Evolutionary conservation across 2,113 vertebrate genomes (phyloP), one percentile per base, ranked within the genome.

Genomic region (Synodontis membranacea): DNA sequence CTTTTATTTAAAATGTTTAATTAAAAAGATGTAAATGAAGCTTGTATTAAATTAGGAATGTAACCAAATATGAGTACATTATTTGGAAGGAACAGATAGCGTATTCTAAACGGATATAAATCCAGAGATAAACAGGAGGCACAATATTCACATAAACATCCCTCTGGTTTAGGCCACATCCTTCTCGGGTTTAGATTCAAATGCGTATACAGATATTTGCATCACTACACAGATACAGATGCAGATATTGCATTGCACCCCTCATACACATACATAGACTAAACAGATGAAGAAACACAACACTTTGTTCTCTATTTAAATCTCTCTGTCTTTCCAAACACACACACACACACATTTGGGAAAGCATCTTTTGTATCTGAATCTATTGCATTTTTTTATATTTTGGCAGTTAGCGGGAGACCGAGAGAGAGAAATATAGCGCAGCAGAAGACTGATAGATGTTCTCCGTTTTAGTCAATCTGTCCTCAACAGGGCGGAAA

Each of bases 381-480:
- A 76, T 76, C 50, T 17, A 25, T 7, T 68, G 66, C 21, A 17
- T 10, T 28, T 62, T 28, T 62, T 14, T 34, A 34, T 34, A 0
- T 39, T 19, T 31, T 3, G 37, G 4, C 10, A 28, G 42, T 12
- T 28, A 75, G 42, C 14, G 42, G n/a, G 28, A 46, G 42, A 31
- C 7, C 17, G n/a, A 52, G n/a, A 79, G 15, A 34, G 52, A 80
- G 5, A 5, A 12, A 39, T 39, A 28, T 4, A 80, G 21, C 58
- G 83, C 82, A 46, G 34, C 39, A 66, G 82, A 79, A 25, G 75
- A 87, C 90, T 89, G 50, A 76, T 87, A 83, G 89, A 70, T 84
- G 34, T 80, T 87, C 83, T 81, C 80, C 11, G 80, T 37, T 54
- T 56, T 56, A 68, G 62, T 76, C 62, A n/a, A 66, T 86, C 84